Evolutionary conservation across 2,888 invertebrate species (phyloP), one percentile per base, ranked within the genome.

Genomic region (Pheosia gnoma): DNA sequence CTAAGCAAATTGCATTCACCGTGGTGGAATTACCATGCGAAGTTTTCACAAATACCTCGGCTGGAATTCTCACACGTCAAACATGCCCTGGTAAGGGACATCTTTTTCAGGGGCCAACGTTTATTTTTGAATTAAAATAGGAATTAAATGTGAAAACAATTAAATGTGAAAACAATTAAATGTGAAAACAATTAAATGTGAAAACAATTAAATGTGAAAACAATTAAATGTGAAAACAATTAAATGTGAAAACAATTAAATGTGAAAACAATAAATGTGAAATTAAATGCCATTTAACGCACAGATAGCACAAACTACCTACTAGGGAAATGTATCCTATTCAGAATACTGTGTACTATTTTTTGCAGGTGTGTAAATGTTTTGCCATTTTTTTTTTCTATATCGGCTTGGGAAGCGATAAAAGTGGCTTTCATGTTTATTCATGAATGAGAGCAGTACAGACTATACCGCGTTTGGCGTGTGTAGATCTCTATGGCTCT

Each of bases 1-100:
- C 87, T 84, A 87, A 86, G 85, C 84, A 90, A 90, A 90, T 90
- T 89, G 86, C 87, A 85, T 87, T 84, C 80, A 78, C 78, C 80
- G 77, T 74, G 73, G 72, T 69, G 78, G 74, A 75, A 82, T 84
- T 78, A 75, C 79, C 77, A 72, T 75, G 79, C 77, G 78, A 80
- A 81, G 78, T 78, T 80, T 80, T 74, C 70, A 65, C 72, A 78
- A 79, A 85, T 71, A 68, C 69, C 66, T 68, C 58, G 60, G 66
- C 61, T 71, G 62, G 65, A 75, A 75, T 77, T 75, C 60, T 74
- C 69, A 77, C 70, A 74, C 69, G 73, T 76, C 77, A 77, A 72
- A 75, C 57, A 47, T 47, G n/a, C n/a, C 9, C 11, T 9, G n/a
- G n/a, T 47, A n/a, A 47, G 5, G n/a, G 5, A 47, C n/a, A 0